A percentile compares a stretch with the other conserved stretches of the same genome.
These are phyloP conservation scores for Frieseomelitta varia DNA, from an alignment of 1,140 invertebrate species.

Conservation along the genomic window DNA sequence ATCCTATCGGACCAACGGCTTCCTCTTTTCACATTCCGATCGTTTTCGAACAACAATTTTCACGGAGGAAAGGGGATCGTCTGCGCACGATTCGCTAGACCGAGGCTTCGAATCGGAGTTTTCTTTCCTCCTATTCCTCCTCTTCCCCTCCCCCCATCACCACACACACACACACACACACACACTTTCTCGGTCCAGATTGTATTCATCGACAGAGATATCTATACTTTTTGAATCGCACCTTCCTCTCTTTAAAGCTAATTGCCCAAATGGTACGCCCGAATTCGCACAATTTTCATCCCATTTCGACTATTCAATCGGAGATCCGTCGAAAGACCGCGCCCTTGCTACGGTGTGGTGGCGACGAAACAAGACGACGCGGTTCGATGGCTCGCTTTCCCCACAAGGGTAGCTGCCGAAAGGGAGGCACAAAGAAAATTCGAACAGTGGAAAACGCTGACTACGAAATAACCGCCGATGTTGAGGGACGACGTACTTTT, in stretches of 20 bases:
- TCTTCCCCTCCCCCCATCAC: no score
- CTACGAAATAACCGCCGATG: constrained; percentile 68
- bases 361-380: constrained; percentile 17
- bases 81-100: neutral
- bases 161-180: no score
- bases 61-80: neutral
- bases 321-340: neutral
- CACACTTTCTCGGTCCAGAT: neutral
- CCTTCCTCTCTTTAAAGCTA: neutral
- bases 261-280: neutral
- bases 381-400: constrained; percentile 10
- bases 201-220: constrained; percentile 12
- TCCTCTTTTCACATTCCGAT: neutral
- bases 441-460: constrained; percentile 75
- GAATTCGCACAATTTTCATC: neutral
- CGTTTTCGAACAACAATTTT: neutral
- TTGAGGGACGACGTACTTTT: constrained; percentile 73
- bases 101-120: neutral
- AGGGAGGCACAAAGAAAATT: neutral
- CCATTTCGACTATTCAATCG: neutral
- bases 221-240: neutral
- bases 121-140: neutral
- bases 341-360: no score
- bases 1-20: no score
- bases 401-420: no score